Conservation (phyloP, 2,888 invertebrate species). For the Pristionchus fissidentatus region DNA sequence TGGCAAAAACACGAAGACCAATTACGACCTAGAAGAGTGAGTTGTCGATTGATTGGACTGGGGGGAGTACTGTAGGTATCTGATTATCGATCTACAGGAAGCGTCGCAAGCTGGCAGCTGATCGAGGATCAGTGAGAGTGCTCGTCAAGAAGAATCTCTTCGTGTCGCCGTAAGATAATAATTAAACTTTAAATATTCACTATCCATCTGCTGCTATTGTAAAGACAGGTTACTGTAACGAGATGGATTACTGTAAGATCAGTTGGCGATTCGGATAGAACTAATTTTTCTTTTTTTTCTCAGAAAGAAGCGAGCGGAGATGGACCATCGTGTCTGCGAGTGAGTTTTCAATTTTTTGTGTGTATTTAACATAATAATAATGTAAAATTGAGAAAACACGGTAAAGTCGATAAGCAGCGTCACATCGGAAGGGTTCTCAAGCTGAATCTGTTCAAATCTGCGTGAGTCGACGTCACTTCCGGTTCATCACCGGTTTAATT, state of each 20-base stretch:
- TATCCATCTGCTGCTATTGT: too few species aligned
- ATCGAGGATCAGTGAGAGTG: constrained; percentile 25
- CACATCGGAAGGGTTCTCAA: constrained; percentile 4
- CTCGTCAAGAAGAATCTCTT: constrained; percentile 38
- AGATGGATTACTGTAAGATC: too few species aligned
- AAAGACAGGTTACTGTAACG: too few species aligned
- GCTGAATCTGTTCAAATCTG: constrained; percentile 35
- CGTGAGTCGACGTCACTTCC: not conserved
- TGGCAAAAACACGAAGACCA: constrained; percentile 10
- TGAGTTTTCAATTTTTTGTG: not conserved
- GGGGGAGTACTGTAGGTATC: too few species aligned
- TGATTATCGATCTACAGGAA: too few species aligned
- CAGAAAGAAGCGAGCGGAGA: constrained; percentile 27
- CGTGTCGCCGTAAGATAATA: constrained; percentile 10
- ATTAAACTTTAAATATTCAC: not conserved
- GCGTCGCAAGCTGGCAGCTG: constrained; percentile 27
- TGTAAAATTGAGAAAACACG: constrained; percentile 7
- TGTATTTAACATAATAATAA: too few species aligned
- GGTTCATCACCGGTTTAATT: not conserved
- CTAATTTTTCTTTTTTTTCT: not conserved
- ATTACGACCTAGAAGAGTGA: constrained; percentile 18
- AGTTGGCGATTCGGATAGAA: too few species aligned
- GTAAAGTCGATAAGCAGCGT: constrained; percentile 25
- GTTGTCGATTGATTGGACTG: too few species aligned
- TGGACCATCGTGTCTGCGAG: constrained; percentile 17